Evolutionary conservation across 1,140 invertebrate genomes (phyloP).

Genomic region (Drosophila auraria): DNA sequence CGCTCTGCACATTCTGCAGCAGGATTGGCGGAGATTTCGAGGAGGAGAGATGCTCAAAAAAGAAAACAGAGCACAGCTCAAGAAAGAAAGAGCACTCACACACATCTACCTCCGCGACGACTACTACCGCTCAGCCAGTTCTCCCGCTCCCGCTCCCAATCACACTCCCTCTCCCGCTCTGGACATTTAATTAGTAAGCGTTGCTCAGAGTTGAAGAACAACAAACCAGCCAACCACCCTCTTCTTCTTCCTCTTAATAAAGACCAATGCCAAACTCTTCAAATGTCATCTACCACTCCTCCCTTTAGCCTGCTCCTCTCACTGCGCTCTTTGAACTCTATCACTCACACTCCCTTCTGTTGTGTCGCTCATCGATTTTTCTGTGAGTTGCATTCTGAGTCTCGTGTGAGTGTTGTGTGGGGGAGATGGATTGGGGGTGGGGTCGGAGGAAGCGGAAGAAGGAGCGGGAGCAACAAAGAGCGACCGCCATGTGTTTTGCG

Average conservation of each 20-base stretch:
- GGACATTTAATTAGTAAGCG: slow-evolving; percentile 71
- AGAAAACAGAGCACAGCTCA: slow-evolving; percentile 37
- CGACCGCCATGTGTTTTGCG: slow-evolving; percentile 66
- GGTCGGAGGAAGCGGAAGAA: slow-evolving; percentile 41
- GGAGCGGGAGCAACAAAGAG: slow-evolving; percentile 77
- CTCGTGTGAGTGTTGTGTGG: slow-evolving; percentile 3
- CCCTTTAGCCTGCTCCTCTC: slow-evolving; percentile 11
- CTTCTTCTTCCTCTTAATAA: slow-evolving; percentile 20
- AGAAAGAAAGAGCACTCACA: slow-evolving; percentile 66
- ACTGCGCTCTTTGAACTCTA: slow-evolving; percentile 63
- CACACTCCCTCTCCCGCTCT: slow-evolving; percentile 33
- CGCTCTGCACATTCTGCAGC: slow-evolving; percentile 71
- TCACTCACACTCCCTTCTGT: slow-evolving; percentile 40
- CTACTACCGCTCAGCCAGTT: slow-evolving; percentile 22
- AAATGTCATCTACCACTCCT: slow-evolving; percentile 39
- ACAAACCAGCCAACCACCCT: slow-evolving; percentile 28
- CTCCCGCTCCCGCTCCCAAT: slow-evolving; percentile 30
- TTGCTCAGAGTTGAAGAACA: slow-evolving; percentile 50
- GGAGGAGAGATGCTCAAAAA: slow-evolving; percentile 48
- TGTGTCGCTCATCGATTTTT: slow-evolving; percentile 57
- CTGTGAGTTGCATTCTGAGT: slow-evolving; percentile 45
- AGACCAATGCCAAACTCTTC: slow-evolving; percentile 49
- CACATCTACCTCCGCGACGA: slow-evolving; percentile 29
- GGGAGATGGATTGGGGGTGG: slow-evolving; percentile 6
- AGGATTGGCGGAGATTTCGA: slow-evolving; percentile 68